Evolutionary conservation across 2,113 vertebrate species (phyloP).

Genomic region (Xenopus laevis): DNA sequence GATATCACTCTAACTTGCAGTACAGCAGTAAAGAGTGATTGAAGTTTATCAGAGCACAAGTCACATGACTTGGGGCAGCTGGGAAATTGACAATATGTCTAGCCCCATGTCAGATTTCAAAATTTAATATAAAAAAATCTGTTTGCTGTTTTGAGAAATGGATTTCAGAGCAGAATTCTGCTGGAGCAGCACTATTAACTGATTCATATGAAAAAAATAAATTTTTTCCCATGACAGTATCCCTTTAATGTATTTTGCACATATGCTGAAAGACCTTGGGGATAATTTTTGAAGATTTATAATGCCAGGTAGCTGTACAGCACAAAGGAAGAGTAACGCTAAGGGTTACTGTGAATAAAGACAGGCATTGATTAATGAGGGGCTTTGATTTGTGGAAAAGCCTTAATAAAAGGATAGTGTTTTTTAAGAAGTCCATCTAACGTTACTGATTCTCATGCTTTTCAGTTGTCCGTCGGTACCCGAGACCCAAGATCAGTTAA

Average conservation of each 20-base stretch:
- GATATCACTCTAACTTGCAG: no score
- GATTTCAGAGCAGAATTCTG: no score
- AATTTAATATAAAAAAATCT: no score
- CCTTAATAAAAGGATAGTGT: slow-evolving; percentile 18
- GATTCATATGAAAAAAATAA: no score
- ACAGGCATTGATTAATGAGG: background rate
- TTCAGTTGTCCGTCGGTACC: background rate
- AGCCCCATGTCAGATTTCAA: no score
- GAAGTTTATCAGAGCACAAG: no score
- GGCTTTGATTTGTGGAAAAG: slow-evolving; percentile 21
- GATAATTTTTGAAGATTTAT: slow-evolving; percentile 15
- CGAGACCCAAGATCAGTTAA: background rate
- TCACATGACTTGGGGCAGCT: no score
- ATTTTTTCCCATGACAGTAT: no score
- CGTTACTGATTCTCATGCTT: background rate
- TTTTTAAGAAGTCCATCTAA: background rate
- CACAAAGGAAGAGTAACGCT: slow-evolving; percentile 2
- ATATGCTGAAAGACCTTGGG: slow-evolving; percentile 9
- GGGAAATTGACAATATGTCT: no score
- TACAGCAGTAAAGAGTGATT: no score
- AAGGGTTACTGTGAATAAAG: slow-evolving; percentile 3
- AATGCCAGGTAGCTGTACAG: slow-evolving; percentile 9
- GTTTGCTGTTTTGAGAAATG: no score
- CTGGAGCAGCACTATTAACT: no score
- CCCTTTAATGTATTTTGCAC: slow-evolving; percentile 1